phyloP scores from a whole-genome alignment of 2,113 vertebrate species.

The Pedionomus torquatus region DNA sequence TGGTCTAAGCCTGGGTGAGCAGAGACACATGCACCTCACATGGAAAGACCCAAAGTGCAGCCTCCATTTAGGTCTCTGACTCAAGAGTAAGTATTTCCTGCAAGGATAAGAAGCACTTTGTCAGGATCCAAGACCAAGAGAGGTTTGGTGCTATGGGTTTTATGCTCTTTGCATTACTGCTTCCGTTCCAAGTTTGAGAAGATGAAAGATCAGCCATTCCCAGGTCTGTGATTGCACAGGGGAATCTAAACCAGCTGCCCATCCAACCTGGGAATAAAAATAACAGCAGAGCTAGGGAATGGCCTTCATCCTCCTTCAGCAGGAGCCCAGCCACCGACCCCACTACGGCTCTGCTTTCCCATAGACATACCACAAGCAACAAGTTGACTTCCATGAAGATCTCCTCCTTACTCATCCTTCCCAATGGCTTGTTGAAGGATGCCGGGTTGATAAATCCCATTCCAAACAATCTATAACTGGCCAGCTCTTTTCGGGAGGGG shows the following conservation, averaged over 20 bases:
- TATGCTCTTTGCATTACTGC: not conserved
- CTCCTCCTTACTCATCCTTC: not conserved
- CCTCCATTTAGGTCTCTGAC: not conserved
- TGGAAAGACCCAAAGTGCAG: not conserved
- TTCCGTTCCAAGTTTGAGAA: not conserved
- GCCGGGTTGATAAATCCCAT: not conserved
- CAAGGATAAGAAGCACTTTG: not conserved
- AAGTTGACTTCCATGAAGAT: not conserved
- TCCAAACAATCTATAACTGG: not conserved
- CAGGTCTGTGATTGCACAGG: not conserved
- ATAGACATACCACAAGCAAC: not conserved
- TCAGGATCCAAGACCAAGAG: not conserved
- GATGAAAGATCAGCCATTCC: not conserved
- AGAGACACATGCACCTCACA: not conserved
- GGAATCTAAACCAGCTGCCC: constrained; percentile 5
- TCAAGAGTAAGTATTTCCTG: not conserved
- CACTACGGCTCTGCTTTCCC: not conserved
- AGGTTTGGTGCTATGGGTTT: not conserved
- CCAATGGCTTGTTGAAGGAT: not conserved
- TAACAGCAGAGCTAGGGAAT: not conserved
- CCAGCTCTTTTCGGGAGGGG: not conserved
- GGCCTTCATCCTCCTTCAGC: not conserved
- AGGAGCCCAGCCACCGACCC: not conserved
- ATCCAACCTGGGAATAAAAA: not conserved
- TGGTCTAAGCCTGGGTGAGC: not conserved